Evolutionary conservation across 2,888 invertebrate genomes (phyloP), one percentile per base, ranked within the genome.

Genomic region (Mantis religiosa): DNA sequence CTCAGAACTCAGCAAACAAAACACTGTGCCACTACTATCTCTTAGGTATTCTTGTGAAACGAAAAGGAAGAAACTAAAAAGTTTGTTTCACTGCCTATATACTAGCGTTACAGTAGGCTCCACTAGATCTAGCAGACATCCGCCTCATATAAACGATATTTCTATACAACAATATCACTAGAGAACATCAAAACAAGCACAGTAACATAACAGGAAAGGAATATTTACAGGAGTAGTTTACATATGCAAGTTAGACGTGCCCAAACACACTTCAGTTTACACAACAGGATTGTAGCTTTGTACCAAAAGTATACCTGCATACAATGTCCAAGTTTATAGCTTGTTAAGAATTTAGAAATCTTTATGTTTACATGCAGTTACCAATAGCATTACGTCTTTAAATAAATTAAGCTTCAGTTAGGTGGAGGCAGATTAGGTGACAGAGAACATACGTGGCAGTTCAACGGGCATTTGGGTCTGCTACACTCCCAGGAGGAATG

Each of bases 141-240:
- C 47, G 85, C 47, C n/a, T 47, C 47, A 85, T n/a, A 84, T 34
- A 84, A 84, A 84, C 84, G 20, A 84, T 83, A 83, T 7, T 82
- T n/a, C 28, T 87, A 28, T 30, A 82, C 87, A 27, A 82, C 82
- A 87, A 81, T 82, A 27, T 14, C 30, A 87, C 87, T 87, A 28
- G 28, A 87, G 34, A 28, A 87, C 87, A 87, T 81, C 87, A 87
- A 87, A 87, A 87, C 87, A 87, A 87, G 87, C 87, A 87, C 25
- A 28, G n/a, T 28, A 28, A 82, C 34, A 34, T 34, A 20, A 30
- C 25, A 30, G 25, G 34, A 28, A 87, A 82, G 34, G 34, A 82
- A 27, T 54, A 71, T 86, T 86, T 71, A 71, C 54, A 71, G 54
- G 20, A 71, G 54, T 71, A 71, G 54, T 71, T 71, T 71, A 41